A percentile compares a stretch with the other conserved stretches of the same genome.
phyloP scores from a whole-genome alignment of 1,140 invertebrate species.

The Anastrepha obliqua region DNA sequence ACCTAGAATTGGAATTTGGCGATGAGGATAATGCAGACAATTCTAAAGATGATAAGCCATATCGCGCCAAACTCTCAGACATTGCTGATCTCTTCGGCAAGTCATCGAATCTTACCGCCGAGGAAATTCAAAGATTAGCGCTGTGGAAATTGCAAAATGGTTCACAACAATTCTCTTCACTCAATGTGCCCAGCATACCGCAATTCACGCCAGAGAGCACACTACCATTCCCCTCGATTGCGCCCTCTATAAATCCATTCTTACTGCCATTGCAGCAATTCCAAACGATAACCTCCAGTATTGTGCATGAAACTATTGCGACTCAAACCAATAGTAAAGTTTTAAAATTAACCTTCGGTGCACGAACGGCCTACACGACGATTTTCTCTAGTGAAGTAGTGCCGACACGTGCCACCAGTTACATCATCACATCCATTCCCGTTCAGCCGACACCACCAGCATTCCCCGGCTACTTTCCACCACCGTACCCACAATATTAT shows the following conservation, averaged over 20 bases:
- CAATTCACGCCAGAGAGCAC: slow-evolving; percentile 85
- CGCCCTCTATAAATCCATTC: slow-evolving; percentile 76
- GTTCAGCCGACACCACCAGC: slow-evolving; percentile 81
- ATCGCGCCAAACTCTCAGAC: slow-evolving; percentile 74
- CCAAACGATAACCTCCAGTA: slow-evolving; percentile 86
- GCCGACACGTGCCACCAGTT: slow-evolving; percentile 87
- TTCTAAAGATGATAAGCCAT: slow-evolving; percentile 75
- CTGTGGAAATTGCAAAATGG: slow-evolving; percentile 88
- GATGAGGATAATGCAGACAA: slow-evolving; percentile 84
- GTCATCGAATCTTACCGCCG: slow-evolving; percentile 85
- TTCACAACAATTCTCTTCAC: slow-evolving; percentile 84
- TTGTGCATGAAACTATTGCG: slow-evolving; percentile 86
- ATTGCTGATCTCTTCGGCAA: slow-evolving; percentile 54
- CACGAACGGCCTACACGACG: slow-evolving; percentile 90
- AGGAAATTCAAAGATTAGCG: slow-evolving; percentile 83
- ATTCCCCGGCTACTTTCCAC: slow-evolving; percentile 84
- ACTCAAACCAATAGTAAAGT: slow-evolving; percentile 88
- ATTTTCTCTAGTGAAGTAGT: slow-evolving; percentile 89
- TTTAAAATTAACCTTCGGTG: slow-evolving; percentile 90
- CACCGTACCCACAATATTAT: slow-evolving; percentile 56
- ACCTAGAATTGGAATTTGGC: slow-evolving; percentile 88
- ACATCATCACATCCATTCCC: slow-evolving; percentile 85
- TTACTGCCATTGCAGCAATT: slow-evolving; percentile 79
- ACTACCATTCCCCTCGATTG: slow-evolving; percentile 77
- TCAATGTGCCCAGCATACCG: slow-evolving; percentile 84